Percentiles rank a stretch among this genome's conserved stretches.
Evolutionary conservation across 2,888 invertebrate genomes (phyloP).

Genomic region (Agonopterix arenella): DNA sequence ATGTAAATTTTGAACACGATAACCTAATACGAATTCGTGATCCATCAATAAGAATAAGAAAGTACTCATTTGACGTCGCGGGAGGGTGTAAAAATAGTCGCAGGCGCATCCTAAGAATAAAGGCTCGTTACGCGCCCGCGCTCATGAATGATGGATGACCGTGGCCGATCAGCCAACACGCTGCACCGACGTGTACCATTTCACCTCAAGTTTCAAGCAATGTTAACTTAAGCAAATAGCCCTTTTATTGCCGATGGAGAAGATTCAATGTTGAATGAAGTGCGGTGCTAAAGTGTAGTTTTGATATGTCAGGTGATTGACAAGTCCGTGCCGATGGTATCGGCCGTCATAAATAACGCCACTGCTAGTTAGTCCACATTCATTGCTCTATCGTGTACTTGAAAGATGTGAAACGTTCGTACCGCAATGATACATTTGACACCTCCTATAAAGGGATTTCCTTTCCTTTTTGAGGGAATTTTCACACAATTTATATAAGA

Average conservation of each 20-base stretch:
- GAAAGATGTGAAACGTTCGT: conserved; percentile 3
- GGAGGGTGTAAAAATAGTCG: conserved; percentile 53
- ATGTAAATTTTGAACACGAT: conserved; percentile 32
- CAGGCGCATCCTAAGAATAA: conserved; percentile 55
- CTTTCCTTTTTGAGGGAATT: no score
- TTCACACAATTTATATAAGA: background rate
- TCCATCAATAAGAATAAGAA: conserved; percentile 39
- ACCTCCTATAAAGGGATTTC: background rate
- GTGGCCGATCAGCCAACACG: conserved; percentile 52
- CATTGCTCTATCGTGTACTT: conserved; percentile 46
- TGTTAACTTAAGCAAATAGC: conserved; percentile 1
- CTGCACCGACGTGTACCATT: conserved; percentile 12
- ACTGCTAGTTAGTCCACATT: conserved; percentile 71
- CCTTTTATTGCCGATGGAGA: conserved; percentile 27
- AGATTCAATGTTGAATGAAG: conserved; percentile 29
- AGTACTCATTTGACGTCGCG: conserved; percentile 23
- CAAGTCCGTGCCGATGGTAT: conserved; percentile 71
- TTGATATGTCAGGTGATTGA: conserved; percentile 58
- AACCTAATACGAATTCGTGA: conserved; percentile 53
- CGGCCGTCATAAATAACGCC: conserved; percentile 69
- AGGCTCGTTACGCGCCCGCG: conserved; percentile 69
- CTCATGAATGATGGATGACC: conserved; percentile 68
- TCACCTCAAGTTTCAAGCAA: conserved; percentile 9
- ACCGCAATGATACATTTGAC: background rate
- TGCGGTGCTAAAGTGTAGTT: conserved; percentile 30